Conservation (phyloP, 2,888 invertebrate species). For the Caenorhabditis imperialis region DNA sequence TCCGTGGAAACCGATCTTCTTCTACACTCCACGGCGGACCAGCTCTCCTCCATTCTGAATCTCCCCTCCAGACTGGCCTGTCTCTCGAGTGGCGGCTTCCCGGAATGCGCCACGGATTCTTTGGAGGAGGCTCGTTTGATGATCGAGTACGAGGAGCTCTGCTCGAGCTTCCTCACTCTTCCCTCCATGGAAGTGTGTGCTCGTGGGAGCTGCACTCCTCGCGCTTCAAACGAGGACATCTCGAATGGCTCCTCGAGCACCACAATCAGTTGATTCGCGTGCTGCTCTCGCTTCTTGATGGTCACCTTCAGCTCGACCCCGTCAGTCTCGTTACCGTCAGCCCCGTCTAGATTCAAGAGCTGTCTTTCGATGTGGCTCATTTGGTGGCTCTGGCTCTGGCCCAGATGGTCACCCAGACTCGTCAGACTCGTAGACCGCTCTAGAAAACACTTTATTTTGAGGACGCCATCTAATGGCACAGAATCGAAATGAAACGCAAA, state of each 20-base stretch:
- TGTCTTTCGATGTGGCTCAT: constrained; percentile 53
- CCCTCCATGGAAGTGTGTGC: constrained; percentile 37
- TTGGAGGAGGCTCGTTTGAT: constrained; percentile 32
- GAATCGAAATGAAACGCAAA: constrained; percentile 37
- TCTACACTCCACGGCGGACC: constrained; percentile 43
- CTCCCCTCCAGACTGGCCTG: constrained; percentile 55
- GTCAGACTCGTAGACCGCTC: too few species aligned
- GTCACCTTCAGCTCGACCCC: constrained; percentile 45
- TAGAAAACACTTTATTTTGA: too few species aligned
- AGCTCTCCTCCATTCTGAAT: constrained; percentile 45
- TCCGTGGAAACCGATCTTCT: constrained; percentile 34
- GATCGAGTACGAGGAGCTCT: constrained; percentile 41
- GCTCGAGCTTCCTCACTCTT: constrained; percentile 19
- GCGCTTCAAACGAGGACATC: constrained; percentile 1
- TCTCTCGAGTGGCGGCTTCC: constrained; percentile 30
- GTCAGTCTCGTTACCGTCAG: constrained; percentile 26
- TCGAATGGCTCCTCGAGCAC: constrained; percentile 52
- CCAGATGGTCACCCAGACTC: too few species aligned
- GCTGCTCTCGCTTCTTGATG: constrained; percentile 39
- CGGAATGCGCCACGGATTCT: constrained; percentile 34
- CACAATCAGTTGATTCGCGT: constrained; percentile 55
- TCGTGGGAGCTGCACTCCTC: constrained; percentile 21
- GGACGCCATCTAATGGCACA: too few species aligned
- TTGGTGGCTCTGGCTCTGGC: too few species aligned
- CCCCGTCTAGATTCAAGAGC: constrained; percentile 37